Base-by-base conservation (phyloP, 2,797 vertebrate species). In the Manis pentadactyla region DNA sequence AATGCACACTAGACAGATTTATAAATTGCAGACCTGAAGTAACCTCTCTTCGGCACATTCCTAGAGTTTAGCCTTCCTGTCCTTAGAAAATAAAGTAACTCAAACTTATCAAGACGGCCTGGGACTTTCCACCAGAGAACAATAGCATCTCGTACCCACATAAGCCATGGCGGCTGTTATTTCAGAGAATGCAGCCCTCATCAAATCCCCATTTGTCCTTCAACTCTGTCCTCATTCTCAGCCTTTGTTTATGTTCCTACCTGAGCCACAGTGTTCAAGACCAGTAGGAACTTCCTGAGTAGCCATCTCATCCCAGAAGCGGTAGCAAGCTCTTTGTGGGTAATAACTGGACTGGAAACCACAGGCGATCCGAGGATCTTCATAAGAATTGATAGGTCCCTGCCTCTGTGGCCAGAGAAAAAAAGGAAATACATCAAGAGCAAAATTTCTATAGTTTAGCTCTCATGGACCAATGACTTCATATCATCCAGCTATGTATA, bases 201-300 rank as follows among this genome's bases (percentile, higher is more conserved):
- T 37, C 59, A 42, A 5, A 51, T 77, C 53, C 49, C 88, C 75
- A 51, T 25, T 46, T 14, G 57, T 63, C 94, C 84, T 95, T 59
- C 86, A 19, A 15, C 34, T 61, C 53, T 39, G 7, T 12, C 64
- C 46, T 37, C 42, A 17, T 39, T 15, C 42, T 23, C 81, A 73
- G 89, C 69, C n/a, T 74, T n/a, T 59, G 6, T n/a, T 37, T 42
- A 17, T 10, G 0, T 7, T 95, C 99, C 98, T 99, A 99, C 99
- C 99, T 68, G 99, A 98, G 39, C 98, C 96, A 66, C 97, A 99
- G 97, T 99, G 98, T 91, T 99, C 99, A 2, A 99, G 99, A 75
- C 99, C 99, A 0, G 99, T 99, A 75, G 99, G 99, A 14, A 99
- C 99, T 98, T 99, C 99, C 98, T 99, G 99, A 46, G 99, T 99